Conservation (phyloP, 2,797 vertebrate species). For the Momotus momota region DNA sequence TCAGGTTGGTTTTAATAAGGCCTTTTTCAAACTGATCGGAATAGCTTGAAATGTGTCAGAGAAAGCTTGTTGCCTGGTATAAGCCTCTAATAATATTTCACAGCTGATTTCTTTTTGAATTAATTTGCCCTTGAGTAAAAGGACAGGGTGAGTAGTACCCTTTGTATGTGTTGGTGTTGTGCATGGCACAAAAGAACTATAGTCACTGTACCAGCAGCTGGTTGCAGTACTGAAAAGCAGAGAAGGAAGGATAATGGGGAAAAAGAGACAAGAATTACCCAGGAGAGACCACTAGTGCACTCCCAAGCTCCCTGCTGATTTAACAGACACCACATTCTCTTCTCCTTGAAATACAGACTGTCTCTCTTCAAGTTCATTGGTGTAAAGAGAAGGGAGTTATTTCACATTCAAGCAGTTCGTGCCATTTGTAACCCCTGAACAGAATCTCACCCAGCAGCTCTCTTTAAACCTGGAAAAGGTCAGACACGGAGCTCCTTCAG, state of each 20-base stretch:
- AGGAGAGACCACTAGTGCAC: not conserved
- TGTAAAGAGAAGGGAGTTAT: slow-evolving; percentile 40
- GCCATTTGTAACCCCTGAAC: not conserved
- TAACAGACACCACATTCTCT: not conserved
- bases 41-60: slow-evolving; percentile 31
- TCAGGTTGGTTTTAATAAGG: slow-evolving; percentile 39
- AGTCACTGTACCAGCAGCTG: not conserved
- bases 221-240: not conserved
- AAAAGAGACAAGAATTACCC: not conserved
- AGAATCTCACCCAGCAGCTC: slow-evolving; percentile 18
- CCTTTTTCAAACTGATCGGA: slow-evolving; percentile 59
- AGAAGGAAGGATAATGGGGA: not conserved
- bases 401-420: not conserved
- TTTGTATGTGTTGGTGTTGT: not conserved
- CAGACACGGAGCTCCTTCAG: not conserved
- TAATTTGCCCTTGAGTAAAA: slow-evolving; percentile 43
- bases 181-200: not conserved
- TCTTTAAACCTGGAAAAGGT: slow-evolving; percentile 21
- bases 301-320: not conserved
- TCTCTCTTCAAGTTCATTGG: not conserved
- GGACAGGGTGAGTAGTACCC: not conserved
- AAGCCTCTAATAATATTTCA: slow-evolving; percentile 51
- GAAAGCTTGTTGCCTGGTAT: slow-evolving; percentile 7
- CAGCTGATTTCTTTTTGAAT: slow-evolving; percentile 25
- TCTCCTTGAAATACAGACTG: not conserved